These are phyloP conservation scores for Camelus dromedarius DNA, from an alignment of 2,113 vertebrate genomes.

Conservation along the genomic window DNA sequence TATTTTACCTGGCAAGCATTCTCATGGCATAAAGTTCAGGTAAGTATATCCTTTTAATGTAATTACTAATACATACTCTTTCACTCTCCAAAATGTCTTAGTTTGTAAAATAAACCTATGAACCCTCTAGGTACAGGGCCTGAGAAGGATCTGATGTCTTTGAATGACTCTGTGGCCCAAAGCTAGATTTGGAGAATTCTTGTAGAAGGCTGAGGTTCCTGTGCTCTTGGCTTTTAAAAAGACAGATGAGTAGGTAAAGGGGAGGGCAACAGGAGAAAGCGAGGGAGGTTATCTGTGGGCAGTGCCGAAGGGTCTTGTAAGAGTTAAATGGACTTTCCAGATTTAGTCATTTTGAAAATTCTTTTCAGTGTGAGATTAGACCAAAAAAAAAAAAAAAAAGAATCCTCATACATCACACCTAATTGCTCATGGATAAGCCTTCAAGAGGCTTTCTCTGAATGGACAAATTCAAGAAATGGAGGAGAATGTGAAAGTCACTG, in stretches of 20 bases:
- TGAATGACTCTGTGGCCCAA: neutral
- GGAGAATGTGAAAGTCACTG: neutral
- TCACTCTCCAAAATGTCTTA: neutral
- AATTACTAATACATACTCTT: neutral
- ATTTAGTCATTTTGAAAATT: constrained; percentile 36
- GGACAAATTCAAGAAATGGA: neutral
- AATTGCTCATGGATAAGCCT: constrained; percentile 35
- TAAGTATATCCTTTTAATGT: neutral
- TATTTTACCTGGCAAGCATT: neutral
- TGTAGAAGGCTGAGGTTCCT: neutral
- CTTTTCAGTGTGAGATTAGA: neutral
- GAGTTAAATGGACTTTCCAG: neutral
- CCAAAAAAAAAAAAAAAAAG: neutral
- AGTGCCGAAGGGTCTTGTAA: neutral
- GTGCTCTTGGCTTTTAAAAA: neutral
- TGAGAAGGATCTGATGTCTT: neutral
- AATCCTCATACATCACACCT: neutral
- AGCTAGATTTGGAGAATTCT: neutral
- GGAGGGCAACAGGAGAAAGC: neutral
- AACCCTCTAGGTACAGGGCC: neutral
- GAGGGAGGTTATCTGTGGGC: neutral
- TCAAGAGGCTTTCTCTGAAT: constrained; percentile 13
- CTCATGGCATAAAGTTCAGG: neutral
- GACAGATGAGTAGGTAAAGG: rapidly evolving
- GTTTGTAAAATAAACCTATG: neutral